Evolutionary conservation across 2,888 invertebrate species (phyloP), one percentile per base, ranked within the genome.

Genomic region (Lithophane semibrunnea): DNA sequence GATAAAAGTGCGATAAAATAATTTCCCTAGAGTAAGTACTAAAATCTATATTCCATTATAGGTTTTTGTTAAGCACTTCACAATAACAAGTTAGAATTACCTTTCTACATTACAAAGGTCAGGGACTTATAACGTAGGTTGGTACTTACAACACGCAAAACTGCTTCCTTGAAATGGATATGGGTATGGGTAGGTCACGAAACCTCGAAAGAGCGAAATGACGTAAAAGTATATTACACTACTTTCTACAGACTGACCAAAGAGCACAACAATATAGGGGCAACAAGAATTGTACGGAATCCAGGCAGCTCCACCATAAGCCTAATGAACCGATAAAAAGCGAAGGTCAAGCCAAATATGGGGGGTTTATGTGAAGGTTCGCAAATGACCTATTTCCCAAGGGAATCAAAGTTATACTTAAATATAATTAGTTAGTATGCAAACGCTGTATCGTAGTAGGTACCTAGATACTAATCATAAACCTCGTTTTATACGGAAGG

Each of bases 131-230:
- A 79, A 71, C 47, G 64, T 67, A 66, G 54, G 13, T 80, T 52
- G n/a, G 60, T 68, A 77, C 70, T 80, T 42, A 73, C 29, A 71
- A 79, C 85, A 87, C 85, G 86, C 87, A 75, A 79, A 86, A 80
- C 69, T 60, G 69, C 61, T 83, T 83, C 78, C 76, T 73, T 77
- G 75, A 80, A 86, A 78, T 74, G 83, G 67, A 85, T 87, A 83
- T 70, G 58, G 49, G 56, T 87, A 83, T 70, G 58, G 49, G 56
- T 63, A 70, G 75, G 79, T 85, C 85, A 85, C 83, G 85, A 80
- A 80, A 73, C 63, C 71, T 66, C 52, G 61, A 73, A 82, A 79
- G 73, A 78, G 42, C 69, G 12, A 58, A 49, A 64, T 73, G 66
- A 72, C 68, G 60, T 83, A 68, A 60, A 79, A 72, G 58, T 64